phyloP scores from a whole-genome alignment of 1,140 invertebrate genomes.

The Neodiprion fabricii region DNA sequence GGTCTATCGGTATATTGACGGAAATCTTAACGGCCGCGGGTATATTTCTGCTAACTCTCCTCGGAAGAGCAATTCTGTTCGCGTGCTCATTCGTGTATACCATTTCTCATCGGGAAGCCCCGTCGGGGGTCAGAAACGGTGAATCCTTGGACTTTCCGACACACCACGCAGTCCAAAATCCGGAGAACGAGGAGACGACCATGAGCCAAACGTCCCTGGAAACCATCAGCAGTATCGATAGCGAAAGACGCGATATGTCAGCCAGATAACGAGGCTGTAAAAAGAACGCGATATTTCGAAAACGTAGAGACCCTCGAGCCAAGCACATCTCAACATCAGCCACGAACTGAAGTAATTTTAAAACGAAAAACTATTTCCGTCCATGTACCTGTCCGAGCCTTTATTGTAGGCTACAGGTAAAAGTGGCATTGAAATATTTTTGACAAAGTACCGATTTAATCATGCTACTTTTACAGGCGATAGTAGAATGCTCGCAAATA shows the following conservation, averaged over 20 bases:
- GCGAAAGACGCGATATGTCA: neutral
- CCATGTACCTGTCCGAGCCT: too few relatives aligned
- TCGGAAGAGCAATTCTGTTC: constrained; percentile 43
- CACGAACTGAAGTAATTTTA: too few relatives aligned
- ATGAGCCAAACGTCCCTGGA: constrained; percentile 41
- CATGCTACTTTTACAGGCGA: too few relatives aligned
- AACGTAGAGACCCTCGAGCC: too few relatives aligned
- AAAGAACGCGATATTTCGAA: too few relatives aligned
- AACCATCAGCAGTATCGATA: constrained; percentile 34
- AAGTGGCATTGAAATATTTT: too few relatives aligned
- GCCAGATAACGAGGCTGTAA: too few relatives aligned
- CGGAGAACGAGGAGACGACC: constrained; percentile 35
- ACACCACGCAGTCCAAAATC: constrained; percentile 47
- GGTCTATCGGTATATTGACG: constrained; percentile 36
- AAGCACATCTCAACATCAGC: too few relatives aligned
- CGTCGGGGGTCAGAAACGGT: constrained; percentile 1
- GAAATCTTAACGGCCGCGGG: constrained; percentile 37
- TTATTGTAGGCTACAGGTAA: too few relatives aligned
- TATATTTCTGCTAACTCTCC: constrained; percentile 40
- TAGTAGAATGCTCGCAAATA: too few relatives aligned
- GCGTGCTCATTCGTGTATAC: constrained; percentile 41
- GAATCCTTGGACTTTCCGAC: constrained; percentile 20
- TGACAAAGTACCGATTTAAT: too few relatives aligned
- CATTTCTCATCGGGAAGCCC: constrained; percentile 26
- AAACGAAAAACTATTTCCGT: too few relatives aligned